Evolutionary conservation across 2,797 vertebrate genomes (phyloP).

Genomic region (Mus spretus): DNA sequence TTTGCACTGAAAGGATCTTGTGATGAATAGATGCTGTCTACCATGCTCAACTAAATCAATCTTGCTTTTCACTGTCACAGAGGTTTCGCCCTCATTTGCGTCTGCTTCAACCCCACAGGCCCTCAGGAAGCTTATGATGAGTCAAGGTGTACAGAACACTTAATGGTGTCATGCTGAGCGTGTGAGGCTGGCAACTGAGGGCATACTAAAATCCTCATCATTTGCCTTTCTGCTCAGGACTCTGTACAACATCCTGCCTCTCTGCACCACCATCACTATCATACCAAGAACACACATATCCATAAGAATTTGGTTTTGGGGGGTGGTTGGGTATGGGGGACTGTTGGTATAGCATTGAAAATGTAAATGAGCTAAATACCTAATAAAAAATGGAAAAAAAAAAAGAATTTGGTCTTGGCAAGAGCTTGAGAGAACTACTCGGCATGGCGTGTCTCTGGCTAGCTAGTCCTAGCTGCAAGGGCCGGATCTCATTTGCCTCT

Average conservation of each 20-base stretch:
- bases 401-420: not conserved
- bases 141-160: too few relatives aligned
- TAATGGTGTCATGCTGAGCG: not conserved
- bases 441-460: fast-evolving
- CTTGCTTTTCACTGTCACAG: not conserved
- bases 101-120: not conserved
- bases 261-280: fast-evolving
- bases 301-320: not conserved
- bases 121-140: not conserved
- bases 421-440: not conserved
- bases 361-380: too few relatives aligned
- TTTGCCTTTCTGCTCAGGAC: not conserved
- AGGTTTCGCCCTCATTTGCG: not conserved
- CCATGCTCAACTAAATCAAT: not conserved
- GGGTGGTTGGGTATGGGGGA: too few relatives aligned
- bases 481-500: fast-evolving
- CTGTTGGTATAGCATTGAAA: too few relatives aligned
- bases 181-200: too few relatives aligned
- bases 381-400: too few relatives aligned
- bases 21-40: not conserved
- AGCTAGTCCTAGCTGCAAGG: not conserved
- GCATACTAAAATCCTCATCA: not conserved
- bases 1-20: not conserved
- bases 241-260: not conserved
- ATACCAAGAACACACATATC: fast-evolving